A percentile compares a stretch with the other conserved stretches of the same genome.
Evolutionary conservation across 2,113 vertebrate genomes (phyloP).

Genomic region (Lutjanus erythropterus): DNA sequence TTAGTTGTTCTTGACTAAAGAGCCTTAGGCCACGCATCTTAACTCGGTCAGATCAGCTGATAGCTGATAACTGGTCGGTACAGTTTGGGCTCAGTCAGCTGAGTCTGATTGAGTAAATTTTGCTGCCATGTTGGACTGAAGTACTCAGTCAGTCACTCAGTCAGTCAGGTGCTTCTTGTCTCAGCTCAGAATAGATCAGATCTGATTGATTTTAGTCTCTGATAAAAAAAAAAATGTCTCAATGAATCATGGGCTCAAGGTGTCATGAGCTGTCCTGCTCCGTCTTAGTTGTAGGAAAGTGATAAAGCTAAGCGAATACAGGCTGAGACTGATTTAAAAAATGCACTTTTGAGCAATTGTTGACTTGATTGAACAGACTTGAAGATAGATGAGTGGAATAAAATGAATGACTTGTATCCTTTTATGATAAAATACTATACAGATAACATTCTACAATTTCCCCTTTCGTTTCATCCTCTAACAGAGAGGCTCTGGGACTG

Average conservation of each 20-base stretch:
- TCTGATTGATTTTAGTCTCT: slow-evolving; percentile 19
- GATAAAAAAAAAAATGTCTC: too few species aligned
- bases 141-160: not conserved
- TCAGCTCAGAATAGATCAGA: slow-evolving; percentile 14
- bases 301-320: not conserved
- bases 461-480: not conserved
- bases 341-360: too few species aligned
- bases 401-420: not conserved
- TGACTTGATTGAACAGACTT: not conserved
- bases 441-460: not conserved
- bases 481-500: not conserved
- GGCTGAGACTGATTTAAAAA: not conserved
- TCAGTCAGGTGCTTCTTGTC: slow-evolving; percentile 14
- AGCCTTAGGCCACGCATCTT: not conserved
- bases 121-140: not conserved
- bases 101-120: not conserved
- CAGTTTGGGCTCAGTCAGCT: slow-evolving; percentile 18
- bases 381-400: not conserved
- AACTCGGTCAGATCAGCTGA: slow-evolving; percentile 33
- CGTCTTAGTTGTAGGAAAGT: not conserved
- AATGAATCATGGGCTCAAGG: slow-evolving; percentile 19
- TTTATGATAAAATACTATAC: not conserved
- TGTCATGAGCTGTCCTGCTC: not conserved
- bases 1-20: not conserved
- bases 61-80: not conserved